Base-by-base conservation (phyloP, 2,888 invertebrate species). In the Cylindroiulus punctatus region DNA sequence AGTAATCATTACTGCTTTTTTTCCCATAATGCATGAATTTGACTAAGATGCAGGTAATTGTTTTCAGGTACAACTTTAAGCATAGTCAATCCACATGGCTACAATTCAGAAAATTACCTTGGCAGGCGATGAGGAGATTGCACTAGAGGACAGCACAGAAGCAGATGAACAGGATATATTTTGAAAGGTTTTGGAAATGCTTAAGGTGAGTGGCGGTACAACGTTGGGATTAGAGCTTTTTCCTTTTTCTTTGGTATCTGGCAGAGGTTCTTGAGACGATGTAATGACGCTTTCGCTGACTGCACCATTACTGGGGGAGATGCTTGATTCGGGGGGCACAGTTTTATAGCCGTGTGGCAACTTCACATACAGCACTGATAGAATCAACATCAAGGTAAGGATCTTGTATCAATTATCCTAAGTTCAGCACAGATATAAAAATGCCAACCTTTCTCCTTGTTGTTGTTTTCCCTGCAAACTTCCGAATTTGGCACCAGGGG, bases 301-400 rank as follows among this genome's bases (percentile, higher is more conserved):
- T 40, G 81, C 86, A 8, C 86, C 86, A 81, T 76, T 81, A 44
- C 22, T 81, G 19, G 47, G 44, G 1, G 84, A 26, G n/a, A 22
- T 19, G n/a, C 26, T 26, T 1, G 86, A 32, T 40, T 86, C 84
- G 1, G 84, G 22, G 19, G 83, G 47, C 19, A 44, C 32, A n/a
- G 86, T 86, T 26, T 65, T 40, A 30, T 81, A 87, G n/a, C 86
- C 85, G n/a, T 52, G 76, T 17, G 87, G 87, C 42, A 87, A 30
- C 47, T 87, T 87, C 36, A 87, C 87, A 47, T 86, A 87, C 26
- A 87, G 44, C 36, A 86, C 86, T 86, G 19, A 42, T 26, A 22
- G 47, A 84, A 84, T 8, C 19, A 26, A 7, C 36, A 36, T 47
- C 47, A 84, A 44, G 22, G 40, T 84, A 1, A 47, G 22, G 30